A percentile compares a stretch with the other conserved stretches of the same genome.
Evolutionary conservation across 2,797 vertebrate species (phyloP).

Genomic region (Acanthornis magna): DNA sequence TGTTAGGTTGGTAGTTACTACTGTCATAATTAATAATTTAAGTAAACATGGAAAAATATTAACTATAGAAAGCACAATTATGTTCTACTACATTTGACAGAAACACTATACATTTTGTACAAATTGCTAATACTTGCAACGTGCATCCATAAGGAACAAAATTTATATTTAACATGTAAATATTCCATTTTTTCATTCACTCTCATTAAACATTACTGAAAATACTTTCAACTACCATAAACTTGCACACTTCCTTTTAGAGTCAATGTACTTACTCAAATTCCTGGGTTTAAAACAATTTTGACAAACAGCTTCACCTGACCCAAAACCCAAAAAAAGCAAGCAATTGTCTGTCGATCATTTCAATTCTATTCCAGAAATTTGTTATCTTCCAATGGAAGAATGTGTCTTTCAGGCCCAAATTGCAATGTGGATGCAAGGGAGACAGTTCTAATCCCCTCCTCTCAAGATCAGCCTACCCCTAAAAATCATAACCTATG

Average conservation of each 20-base stretch:
- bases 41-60: background rate
- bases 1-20: background rate
- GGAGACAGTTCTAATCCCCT: background rate
- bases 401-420: background rate
- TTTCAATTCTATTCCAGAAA: background rate
- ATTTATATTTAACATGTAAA: background rate
- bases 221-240: background rate
- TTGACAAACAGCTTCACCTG: background rate
- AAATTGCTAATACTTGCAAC: background rate
- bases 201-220: background rate
- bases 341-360: background rate
- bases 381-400: background rate
- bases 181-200: background rate
- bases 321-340: background rate
- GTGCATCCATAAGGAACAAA: background rate
- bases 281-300: background rate
- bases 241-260: background rate
- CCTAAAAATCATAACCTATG: background rate
- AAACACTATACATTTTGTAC: background rate
- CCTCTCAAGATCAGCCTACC: background rate
- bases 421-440: accelerated
- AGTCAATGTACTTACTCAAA: background rate
- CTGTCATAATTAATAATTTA: background rate
- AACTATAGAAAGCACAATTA: background rate
- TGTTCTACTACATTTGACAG: background rate